Base-by-base conservation (phyloP, 2,113 vertebrate species). In the Isurus oxyrinchus region DNA sequence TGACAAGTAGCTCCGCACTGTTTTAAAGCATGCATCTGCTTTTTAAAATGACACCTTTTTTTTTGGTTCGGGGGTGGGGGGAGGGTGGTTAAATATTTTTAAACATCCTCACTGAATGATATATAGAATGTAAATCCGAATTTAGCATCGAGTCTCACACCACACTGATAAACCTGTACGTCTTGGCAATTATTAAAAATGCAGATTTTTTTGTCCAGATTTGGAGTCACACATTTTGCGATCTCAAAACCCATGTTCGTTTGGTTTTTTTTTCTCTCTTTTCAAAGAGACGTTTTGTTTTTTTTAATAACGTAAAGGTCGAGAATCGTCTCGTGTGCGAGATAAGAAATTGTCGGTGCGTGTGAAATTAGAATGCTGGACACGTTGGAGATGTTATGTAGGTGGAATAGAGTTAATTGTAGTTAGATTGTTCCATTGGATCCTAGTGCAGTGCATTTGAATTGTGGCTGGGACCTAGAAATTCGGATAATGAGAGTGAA, bases 341-440 rank as follows among this genome's bases (percentile, higher is more conserved):
- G 88, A n/a, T 1, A n/a, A 93, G 13, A 93, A 13, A 93, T 93
- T 14, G 81, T 93, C 13, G 57, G 27, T 61, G 88, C 57, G 14
- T 93, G 31, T 25, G 2, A 16, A 49, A 93, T 93, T 93, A 93
- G 14, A 4, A 93, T 93, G 31, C 88, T 19, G 31, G 2, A n/a
- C 88, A 61, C 88, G 88, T 93, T 93, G 88, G 31, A 88, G 49
- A 61, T 57, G 13, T 14, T 19, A 61, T 93, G 88, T 61, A 93
- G 88, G 88, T 93, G 88, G 57, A n/a, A 93, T 61, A 16, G 57
- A 59, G 57, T 27, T 59, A 55, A 59, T 61, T 27, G 88, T 31
- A 93, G 88, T 93, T 93, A 93, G 88, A 93, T 93, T 61, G 27
- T 61, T 13, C n/a, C 27, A 93, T 61, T 93, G 88, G 88, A 93